Evolutionary conservation across 2,113 vertebrate genomes (phyloP), one percentile per base, ranked within the genome.

Genomic region (Chascanopsetta lugubris): DNA sequence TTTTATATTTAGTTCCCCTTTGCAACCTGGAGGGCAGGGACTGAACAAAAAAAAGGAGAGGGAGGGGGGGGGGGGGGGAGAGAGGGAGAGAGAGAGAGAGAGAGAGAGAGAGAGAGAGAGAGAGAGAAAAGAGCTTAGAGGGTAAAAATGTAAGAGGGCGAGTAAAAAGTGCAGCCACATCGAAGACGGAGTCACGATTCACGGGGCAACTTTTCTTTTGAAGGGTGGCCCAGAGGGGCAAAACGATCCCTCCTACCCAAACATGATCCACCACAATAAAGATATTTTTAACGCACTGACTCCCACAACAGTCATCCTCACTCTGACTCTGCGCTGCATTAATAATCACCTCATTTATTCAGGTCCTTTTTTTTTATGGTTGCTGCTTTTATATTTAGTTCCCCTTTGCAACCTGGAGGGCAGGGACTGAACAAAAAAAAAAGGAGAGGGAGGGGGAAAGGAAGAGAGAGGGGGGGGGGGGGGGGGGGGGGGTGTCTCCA

Each of bases 281-380:
- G 89, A 89, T 91, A 92, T 91, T 91, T 92, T 90, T 90, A 91
- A 91, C 85, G 61, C 78, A 84, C 85, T 88, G 84, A 90, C 85
- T 90, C 85, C 59, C 36, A 68, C 83, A 77, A 71, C 77, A 77
- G 80, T 53, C 53, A 61, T 80, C 69, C 68, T 69, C 55, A 56
- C 85, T 56, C 58, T 83, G 72, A 81, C 61, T 69, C 67, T 46
- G 61, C 49, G 40, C 54, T 38, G 7, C 34, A 65, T 75, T 69
- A 74, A 79, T 67, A 79, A 80, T 68, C 60, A 46, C 32, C 27
- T 34, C n/a, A 68, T 67, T 66, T 62, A 4, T 47, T 56, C 56
- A 59, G 45, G 56, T n/a, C n/a, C 48, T 59, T 40, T 13, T 61
- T 12, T 40, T 60, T n/a, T 50, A 22, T 66, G 56, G 6, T 22